These are phyloP conservation scores for Pantala flavescens DNA, from an alignment of 1,140 invertebrate species.

Conservation along the genomic window DNA sequence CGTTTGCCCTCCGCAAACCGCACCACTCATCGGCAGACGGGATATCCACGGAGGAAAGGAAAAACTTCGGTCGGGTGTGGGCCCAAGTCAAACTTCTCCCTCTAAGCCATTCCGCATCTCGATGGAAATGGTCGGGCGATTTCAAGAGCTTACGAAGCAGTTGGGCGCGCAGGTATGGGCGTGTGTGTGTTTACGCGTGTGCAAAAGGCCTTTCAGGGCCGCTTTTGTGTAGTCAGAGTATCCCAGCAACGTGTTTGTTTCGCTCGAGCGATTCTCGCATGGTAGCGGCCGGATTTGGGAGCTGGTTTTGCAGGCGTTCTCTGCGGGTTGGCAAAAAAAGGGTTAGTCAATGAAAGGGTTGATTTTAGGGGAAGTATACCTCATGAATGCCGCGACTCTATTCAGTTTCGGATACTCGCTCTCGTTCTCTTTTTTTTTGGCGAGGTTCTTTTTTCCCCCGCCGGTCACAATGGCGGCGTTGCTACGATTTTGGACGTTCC, in stretches of 20 bases:
- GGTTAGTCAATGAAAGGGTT: background rate
- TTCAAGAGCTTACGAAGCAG: too few species aligned
- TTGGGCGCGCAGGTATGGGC: background rate
- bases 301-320: background rate
- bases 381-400: background rate
- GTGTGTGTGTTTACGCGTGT: background rate
- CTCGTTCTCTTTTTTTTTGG: background rate
- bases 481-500: background rate
- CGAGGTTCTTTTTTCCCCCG: background rate
- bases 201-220: background rate
- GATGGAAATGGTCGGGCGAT: too few species aligned
- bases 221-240: background rate
- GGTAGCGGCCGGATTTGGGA: background rate
- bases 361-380: background rate
- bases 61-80: too few species aligned
- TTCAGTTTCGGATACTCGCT: background rate
- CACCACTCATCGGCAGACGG: too few species aligned
- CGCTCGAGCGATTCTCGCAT: background rate
- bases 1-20: too few species aligned
- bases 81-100: too few species aligned
- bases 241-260: slow-evolving; percentile 1
- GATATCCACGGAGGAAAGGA: too few species aligned
- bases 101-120: too few species aligned
- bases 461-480: background rate
- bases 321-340: background rate